Conservation (phyloP, 2,797 vertebrate species). For the Tachyglossus aculeatus region DNA sequence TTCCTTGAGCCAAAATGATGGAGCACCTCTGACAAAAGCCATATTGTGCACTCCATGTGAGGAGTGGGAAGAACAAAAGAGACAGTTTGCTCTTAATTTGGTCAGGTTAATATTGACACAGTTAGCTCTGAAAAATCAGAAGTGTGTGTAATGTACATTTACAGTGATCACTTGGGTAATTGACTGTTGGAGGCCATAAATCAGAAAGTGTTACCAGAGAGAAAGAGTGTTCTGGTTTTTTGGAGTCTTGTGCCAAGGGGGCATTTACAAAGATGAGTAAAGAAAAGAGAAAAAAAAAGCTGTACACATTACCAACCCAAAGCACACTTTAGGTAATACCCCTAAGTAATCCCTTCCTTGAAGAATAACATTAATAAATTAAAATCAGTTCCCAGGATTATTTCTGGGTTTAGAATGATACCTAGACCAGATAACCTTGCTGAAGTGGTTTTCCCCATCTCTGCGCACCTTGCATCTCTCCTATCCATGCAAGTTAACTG, state of each 20-base stretch:
- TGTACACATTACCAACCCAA: too few relatives aligned
- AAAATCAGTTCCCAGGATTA: too few relatives aligned
- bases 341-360: too few relatives aligned
- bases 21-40: conserved; percentile 88
- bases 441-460: too few relatives aligned
- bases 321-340: too few relatives aligned
- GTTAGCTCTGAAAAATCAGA: conserved; percentile 77
- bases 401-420: too few relatives aligned
- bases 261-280: conserved; percentile 30
- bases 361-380: too few relatives aligned
- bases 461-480: too few relatives aligned
- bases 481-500: too few relatives aligned
- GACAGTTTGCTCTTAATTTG: conserved; percentile 86
- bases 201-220: conserved; percentile 58
- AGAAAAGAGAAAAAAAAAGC: too few relatives aligned
- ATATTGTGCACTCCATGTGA: conserved; percentile 87
- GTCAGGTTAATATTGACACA: conserved; percentile 99
- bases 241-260: conserved; percentile 20
- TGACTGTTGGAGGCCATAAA: conserved; percentile 68
- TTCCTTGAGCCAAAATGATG: conserved; percentile 89
- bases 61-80: conserved; percentile 78
- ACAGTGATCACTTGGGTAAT: conserved; percentile 57
- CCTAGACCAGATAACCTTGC: too few relatives aligned
- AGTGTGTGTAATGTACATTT: conserved; percentile 58
- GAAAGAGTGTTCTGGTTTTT: conserved; percentile 30